Conservation (phyloP, 2,888 invertebrate species). For the Stenodema calcarata region DNA sequence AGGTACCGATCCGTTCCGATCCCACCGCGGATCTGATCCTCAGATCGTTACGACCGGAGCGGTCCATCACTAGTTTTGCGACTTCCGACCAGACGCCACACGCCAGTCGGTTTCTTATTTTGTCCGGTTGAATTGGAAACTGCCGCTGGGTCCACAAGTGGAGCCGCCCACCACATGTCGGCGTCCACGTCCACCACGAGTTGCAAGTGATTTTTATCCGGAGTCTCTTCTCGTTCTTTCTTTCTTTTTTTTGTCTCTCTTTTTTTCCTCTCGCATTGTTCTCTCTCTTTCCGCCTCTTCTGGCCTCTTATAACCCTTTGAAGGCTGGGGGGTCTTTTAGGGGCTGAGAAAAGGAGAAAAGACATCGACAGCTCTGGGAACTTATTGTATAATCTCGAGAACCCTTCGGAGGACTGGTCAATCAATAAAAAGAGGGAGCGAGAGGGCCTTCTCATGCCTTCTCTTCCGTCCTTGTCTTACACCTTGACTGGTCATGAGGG, state of each 20-base stretch:
- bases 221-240: too few species aligned
- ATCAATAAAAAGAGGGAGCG: slow-evolving; percentile 26
- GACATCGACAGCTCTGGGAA: slow-evolving; percentile 31
- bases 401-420: slow-evolving; percentile 32
- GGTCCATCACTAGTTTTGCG: too few species aligned
- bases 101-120: too few species aligned
- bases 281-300: not conserved
- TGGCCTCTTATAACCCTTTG: not conserved
- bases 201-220: not conserved
- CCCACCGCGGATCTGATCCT: too few species aligned
- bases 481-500: not conserved
- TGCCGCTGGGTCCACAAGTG: too few species aligned
- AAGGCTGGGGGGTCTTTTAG: not conserved
- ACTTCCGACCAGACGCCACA: too few species aligned
- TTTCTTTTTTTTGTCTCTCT: not conserved
- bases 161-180: not conserved
- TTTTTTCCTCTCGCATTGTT: not conserved
- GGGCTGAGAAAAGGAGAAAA: not conserved
- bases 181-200: too few species aligned
- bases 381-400: slow-evolving; percentile 36
- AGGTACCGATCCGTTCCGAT: too few species aligned
- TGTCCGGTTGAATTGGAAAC: too few species aligned
- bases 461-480: not conserved
- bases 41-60: too few species aligned
- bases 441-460: not conserved